Percentiles rank a stretch among this genome's conserved stretches.
These are phyloP conservation scores for Athene noctua DNA, from an alignment of 2,113 vertebrate species.

Conservation along the genomic window DNA sequence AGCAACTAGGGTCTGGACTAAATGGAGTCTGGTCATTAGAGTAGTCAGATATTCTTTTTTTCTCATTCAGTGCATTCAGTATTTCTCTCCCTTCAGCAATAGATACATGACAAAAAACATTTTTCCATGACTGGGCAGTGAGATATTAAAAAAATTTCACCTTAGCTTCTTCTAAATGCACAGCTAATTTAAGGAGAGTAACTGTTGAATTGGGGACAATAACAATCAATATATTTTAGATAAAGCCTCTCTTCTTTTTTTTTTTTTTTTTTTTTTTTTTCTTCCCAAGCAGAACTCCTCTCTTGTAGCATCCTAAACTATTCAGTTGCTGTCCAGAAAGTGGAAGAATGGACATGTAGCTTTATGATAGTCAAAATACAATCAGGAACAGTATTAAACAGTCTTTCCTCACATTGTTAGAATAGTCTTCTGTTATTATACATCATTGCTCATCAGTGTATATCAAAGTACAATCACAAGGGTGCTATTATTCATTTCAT, in stretches of 20 bases:
- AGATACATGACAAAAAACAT: neutral
- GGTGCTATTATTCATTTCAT: neutral
- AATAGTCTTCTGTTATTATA: neutral
- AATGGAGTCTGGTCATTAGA: neutral
- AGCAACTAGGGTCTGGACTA: neutral
- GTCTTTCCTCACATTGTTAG: neutral
- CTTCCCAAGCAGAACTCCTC: neutral
- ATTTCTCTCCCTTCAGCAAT: neutral
- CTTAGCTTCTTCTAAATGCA: neutral
- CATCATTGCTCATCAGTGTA: neutral
- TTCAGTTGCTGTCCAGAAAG: neutral
- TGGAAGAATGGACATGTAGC: neutral
- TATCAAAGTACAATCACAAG: neutral
- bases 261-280: neutral
- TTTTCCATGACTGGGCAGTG: neutral
- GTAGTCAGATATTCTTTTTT: neutral
- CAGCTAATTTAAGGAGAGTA: neutral
- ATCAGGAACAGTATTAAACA: neutral
- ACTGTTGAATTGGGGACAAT: neutral
- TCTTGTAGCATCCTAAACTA: neutral
- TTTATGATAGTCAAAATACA: neutral
- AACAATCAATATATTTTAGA: neutral
- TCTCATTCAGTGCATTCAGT: neutral
- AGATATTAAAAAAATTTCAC: neutral
- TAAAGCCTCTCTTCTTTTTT: neutral